Conservation (phyloP, 2,797 vertebrate species). For the Liparis tanakae region DNA sequence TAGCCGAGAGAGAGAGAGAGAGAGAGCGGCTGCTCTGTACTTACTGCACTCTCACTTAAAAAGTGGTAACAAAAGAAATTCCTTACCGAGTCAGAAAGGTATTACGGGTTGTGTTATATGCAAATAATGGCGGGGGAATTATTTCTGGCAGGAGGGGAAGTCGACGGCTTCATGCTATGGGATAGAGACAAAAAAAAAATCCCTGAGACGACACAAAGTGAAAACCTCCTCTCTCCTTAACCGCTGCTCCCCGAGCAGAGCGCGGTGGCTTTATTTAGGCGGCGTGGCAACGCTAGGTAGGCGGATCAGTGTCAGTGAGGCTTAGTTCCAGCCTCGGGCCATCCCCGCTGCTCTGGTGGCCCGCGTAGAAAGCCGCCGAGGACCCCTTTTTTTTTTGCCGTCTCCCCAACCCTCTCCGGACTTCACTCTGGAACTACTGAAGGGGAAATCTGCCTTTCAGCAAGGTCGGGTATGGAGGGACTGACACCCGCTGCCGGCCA, state of each 20-base stretch:
- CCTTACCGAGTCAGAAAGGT: constrained; percentile 14
- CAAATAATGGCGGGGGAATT: constrained; percentile 30
- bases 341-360: constrained; percentile 63
- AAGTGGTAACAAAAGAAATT: constrained; percentile 30
- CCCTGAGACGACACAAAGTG: constrained; percentile 49
- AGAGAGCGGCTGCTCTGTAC: constrained; percentile 60
- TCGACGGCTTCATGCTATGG: constrained; percentile 3
- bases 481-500: constrained; percentile 59
- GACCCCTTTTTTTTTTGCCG: constrained; percentile 45
- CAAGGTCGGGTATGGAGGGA: constrained; percentile 58
- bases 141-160: constrained; percentile 26
- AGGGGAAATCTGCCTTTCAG: constrained; percentile 65
- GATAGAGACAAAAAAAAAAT: constrained; percentile 15
- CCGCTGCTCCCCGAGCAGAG: constrained; percentile 43
- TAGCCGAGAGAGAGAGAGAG: constrained; percentile 54
- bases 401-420: constrained; percentile 51
- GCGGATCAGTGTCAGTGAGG: constrained; percentile 73
- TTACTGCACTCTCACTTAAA: constrained; percentile 59
- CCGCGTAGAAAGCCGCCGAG: constrained; percentile 54
- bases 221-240: constrained; percentile 37
- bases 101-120: constrained; percentile 40
- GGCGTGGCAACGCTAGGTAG: constrained; percentile 58
- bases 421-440: constrained; percentile 55
- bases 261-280: constrained; percentile 66
- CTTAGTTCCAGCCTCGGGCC: constrained; percentile 74